Conservation (phyloP, 2,888 invertebrate genomes). For the Terebella lapidaria region DNA sequence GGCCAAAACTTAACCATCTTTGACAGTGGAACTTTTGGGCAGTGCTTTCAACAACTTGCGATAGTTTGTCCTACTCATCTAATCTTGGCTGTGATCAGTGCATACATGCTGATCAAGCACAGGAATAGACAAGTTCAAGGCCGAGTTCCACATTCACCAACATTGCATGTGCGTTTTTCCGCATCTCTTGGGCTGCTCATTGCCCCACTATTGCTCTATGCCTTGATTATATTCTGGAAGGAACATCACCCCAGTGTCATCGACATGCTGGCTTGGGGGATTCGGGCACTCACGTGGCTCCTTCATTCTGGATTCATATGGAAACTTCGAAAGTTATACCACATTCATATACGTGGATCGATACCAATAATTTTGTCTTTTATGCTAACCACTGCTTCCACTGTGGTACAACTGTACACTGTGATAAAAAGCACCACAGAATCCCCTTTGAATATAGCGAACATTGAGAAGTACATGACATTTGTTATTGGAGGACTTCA, state of each 20-base stretch:
- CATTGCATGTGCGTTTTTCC: conserved; percentile 65
- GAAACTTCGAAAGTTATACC: conserved; percentile 59
- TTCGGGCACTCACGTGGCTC: conserved; percentile 74
- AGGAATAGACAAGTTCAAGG: conserved; percentile 64
- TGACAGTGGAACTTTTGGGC: conserved; percentile 61
- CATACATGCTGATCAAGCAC: conserved; percentile 73
- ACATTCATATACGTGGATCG: conserved; percentile 70
- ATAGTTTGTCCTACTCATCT: conserved; percentile 68
- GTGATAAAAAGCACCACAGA: conserved; percentile 51
- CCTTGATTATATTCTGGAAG: conserved; percentile 41
- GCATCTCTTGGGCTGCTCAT: conserved; percentile 63
- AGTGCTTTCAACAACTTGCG: conserved; percentile 79
- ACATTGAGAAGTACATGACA: conserved; percentile 33
- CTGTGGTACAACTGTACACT: conserved; percentile 67
- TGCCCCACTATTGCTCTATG: conserved; percentile 65
- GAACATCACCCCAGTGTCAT: conserved; percentile 56
- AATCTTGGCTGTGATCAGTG: conserved; percentile 71
- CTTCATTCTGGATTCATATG: conserved; percentile 73
- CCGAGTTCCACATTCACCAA: conserved; percentile 59
- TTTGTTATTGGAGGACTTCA: conserved; percentile 57
- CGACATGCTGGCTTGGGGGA: conserved; percentile 68
- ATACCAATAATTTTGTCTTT: conserved; percentile 65
- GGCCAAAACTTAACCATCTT: conserved; percentile 39
- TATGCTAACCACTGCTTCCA: conserved; percentile 65
- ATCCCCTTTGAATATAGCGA: conserved; percentile 3